Evolutionary conservation across 2,797 vertebrate genomes (phyloP).

Genomic region (Sternotherus odoratus): DNA sequence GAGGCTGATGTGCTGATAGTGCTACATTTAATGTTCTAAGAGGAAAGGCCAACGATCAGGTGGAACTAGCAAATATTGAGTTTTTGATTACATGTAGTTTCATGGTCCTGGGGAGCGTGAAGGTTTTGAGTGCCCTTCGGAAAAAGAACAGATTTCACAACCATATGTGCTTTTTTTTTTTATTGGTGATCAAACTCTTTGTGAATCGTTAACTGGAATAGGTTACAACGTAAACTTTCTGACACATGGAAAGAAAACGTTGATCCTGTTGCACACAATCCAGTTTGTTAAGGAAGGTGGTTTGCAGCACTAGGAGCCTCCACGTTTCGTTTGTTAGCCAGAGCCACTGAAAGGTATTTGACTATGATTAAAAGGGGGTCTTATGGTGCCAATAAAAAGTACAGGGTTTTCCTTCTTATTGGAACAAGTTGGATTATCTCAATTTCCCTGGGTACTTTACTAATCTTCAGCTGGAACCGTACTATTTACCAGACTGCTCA

Average conservation of each 20-base stretch:
- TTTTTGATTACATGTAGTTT: conserved; percentile 91
- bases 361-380: conserved; percentile 99
- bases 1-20: conserved; percentile 66
- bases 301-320: conserved; percentile 91
- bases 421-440: conserved; percentile 95
- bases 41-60: conserved; percentile 65
- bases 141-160: conserved; percentile 95
- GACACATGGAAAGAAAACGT: conserved; percentile 91
- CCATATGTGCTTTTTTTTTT: conserved; percentile 96
- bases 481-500: conserved; percentile 91
- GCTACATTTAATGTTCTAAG: conserved; percentile 87
- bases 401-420: conserved; percentile 95
- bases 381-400: conserved; percentile 93
- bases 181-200: conserved; percentile 94
- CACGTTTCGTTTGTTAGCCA: conserved; percentile 93
- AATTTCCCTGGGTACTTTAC: conserved; percentile 88
- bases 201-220: conserved; percentile 92
- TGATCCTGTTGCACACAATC: conserved; percentile 86
- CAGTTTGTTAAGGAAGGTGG: conserved; percentile 96
- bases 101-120: conserved; percentile 93
- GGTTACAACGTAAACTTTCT: conserved; percentile 92
- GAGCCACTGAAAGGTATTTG: conserved; percentile 94
- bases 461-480: conserved; percentile 97
- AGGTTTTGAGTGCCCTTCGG: conserved; percentile 94
- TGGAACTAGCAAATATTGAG: conserved; percentile 80